Conservation (phyloP, 2,888 invertebrate species). For the Bimastos eiseni region DNA sequence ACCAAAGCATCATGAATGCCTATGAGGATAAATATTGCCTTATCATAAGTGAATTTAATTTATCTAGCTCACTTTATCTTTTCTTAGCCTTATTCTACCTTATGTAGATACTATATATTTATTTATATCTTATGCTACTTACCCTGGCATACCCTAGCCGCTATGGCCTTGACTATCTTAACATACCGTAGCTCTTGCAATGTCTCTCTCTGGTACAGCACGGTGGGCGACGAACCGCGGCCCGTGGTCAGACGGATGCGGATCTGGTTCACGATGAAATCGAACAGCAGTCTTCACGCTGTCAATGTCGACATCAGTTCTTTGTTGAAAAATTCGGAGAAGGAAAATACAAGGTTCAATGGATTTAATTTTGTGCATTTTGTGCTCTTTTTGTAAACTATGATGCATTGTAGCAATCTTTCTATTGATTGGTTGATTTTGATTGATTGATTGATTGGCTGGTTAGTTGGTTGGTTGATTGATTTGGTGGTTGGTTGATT, state of each 20-base stretch:
- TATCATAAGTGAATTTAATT: too few species aligned
- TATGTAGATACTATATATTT: too few species aligned
- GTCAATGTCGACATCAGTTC: conserved; percentile 59
- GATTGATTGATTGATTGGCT: too few species aligned
- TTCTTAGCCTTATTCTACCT: too few species aligned
- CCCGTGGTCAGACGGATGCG: conserved; percentile 47
- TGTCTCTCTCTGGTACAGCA: neutral
- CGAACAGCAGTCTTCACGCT: conserved; percentile 58
- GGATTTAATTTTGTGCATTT: neutral
- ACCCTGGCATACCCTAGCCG: too few species aligned
- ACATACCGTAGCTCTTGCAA: neutral
- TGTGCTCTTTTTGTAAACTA: neutral
- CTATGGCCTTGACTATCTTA: too few species aligned
- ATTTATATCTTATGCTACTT: too few species aligned
- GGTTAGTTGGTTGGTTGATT: too few species aligned
- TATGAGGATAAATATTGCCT: too few species aligned
- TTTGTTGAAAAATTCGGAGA: conserved; percentile 56
- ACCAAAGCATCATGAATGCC: too few species aligned
- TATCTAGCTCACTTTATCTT: too few species aligned
- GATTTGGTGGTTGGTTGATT: neutral
- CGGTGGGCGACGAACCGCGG: conserved; percentile 22
- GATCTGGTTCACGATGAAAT: conserved; percentile 61
- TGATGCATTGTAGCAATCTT: neutral
- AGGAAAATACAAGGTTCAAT: conserved; percentile 59
- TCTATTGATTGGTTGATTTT: neutral